Base-by-base conservation (phyloP, 2,113 vertebrate genomes). In the Propithecus coquereli region DNA sequence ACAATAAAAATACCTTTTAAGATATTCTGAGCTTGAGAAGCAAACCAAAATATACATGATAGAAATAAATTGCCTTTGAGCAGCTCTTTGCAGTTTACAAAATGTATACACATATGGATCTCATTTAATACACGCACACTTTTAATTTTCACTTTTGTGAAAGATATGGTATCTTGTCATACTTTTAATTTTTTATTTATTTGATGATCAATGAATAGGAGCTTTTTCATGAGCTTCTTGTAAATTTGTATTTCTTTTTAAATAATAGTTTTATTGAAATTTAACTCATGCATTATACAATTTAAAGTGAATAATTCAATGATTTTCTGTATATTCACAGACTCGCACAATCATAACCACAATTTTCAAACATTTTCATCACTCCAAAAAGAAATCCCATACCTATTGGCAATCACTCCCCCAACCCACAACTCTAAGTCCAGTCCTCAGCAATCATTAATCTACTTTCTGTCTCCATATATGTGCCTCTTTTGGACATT, bases 191-290 rank as follows among this genome's bases (percentile, higher is more conserved):
- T 76, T 81, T 81, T 71, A 77, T 66, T 37, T 94, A 70, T 74
- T 84, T 84, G 17, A 87, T 65, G 37, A 34, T 23, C 68, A 89
- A 47, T 74, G 18, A 90, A 74, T 92, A 40, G 13, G 22, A 80
- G 27, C 25, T 84, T 95, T 86, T 76, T 87, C 77, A 83, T 63
- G 57, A 50, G 4, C 18, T 82, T 87, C 83, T 68, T 76, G 45
- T 34, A 80, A 84, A 95, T 66, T 79, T 95, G 30, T 92, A 79
- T 89, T 97, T 61, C 10, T 61, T 63, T 90, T 81, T 14, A 20
- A 95, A 30, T 92, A 89, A 63, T 11, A 84, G 18, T 47, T 74
- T 83, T 87, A 89, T 66, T 59, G 25, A 90, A 27, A 57, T 87
- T 61, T 50, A 94, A 89, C 80, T 91, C 71, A 14, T 22, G 50